A percentile compares a stretch with the other conserved stretches of the same genome.
These are phyloP conservation scores for Lucilia cuprina DNA, from an alignment of 1,140 invertebrate genomes.

Conservation along the genomic window DNA sequence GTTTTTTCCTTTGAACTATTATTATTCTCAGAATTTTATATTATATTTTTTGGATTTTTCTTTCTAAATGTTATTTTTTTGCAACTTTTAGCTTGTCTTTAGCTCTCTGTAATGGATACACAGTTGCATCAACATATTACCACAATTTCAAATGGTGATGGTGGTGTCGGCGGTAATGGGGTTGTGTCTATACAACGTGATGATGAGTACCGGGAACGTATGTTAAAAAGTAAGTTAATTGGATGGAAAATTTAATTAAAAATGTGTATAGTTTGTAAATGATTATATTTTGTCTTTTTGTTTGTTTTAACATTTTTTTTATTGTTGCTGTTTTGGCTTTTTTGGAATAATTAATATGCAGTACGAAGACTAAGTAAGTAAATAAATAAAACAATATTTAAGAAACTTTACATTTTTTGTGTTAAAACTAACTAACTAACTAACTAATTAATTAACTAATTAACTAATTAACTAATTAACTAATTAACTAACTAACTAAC, in stretches of 20 bases:
- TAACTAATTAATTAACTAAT: too few relatives aligned
- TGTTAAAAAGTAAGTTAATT: constrained; percentile 19
- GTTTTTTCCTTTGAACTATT: not conserved
- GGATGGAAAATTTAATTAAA: not conserved
- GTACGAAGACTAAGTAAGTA: constrained; percentile 27
- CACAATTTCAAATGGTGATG: constrained; percentile 5
- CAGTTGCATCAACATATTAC: constrained; percentile 18
- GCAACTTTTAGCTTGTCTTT: not conserved
- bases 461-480: too few relatives aligned
- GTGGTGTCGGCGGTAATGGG: not conserved
- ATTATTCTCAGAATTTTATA: too few relatives aligned
- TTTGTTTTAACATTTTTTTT: not conserved
- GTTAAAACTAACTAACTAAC: not conserved
- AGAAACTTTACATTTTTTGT: not conserved
- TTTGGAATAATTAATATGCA: constrained; percentile 1
- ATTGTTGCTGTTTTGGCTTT: not conserved
- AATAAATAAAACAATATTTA: not conserved
- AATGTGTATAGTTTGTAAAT: not conserved
- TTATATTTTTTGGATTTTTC: not conserved
- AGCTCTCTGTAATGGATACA: constrained; percentile 9
- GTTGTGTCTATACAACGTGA: not conserved
- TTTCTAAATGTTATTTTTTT: not conserved
- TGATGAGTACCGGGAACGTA: constrained; percentile 26
- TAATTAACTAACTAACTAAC: too few relatives aligned
- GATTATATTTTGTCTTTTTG: not conserved